Conservation (phyloP, 2,888 invertebrate species). For the Ochlodes sylvanus region DNA sequence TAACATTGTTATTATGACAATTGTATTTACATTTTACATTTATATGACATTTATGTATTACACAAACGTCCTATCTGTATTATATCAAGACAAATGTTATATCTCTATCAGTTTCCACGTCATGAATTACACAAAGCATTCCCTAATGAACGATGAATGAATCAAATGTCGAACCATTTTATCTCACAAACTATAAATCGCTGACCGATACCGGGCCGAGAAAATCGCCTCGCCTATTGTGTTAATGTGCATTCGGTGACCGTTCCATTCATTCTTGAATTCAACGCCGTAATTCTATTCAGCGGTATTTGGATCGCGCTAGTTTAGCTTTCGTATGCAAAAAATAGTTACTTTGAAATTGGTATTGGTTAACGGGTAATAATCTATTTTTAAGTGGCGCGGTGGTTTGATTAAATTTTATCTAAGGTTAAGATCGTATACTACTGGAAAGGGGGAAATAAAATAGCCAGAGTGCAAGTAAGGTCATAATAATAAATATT, state of each 20-base stretch:
- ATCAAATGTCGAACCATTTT: conserved; percentile 31
- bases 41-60: too few relatives aligned
- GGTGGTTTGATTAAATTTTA: background rate
- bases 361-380: background rate
- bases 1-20: background rate
- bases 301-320: conserved; percentile 22
- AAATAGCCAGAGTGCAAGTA: too few relatives aligned
- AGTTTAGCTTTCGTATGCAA: background rate
- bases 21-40: too few relatives aligned
- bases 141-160: conserved; percentile 37
- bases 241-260: conserved; percentile 49
- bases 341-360: conserved; percentile 1
- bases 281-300: conserved; percentile 29
- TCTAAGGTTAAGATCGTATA: background rate
- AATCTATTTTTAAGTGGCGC: background rate
- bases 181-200: conserved; percentile 38
- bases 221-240: conserved; percentile 48
- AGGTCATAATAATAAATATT: too few relatives aligned
- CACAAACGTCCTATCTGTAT: background rate
- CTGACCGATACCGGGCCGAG: conserved; percentile 35
- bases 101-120: conserved; percentile 29
- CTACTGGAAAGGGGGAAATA: too few relatives aligned
- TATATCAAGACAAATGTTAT: background rate
- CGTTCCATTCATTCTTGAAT: conserved; percentile 47
- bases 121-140: conserved; percentile 32